Percentiles rank a stretch among this genome's conserved stretches.
Conservation (phyloP, 92 coral and sea anemone species). For the Metridium senile region DNA sequence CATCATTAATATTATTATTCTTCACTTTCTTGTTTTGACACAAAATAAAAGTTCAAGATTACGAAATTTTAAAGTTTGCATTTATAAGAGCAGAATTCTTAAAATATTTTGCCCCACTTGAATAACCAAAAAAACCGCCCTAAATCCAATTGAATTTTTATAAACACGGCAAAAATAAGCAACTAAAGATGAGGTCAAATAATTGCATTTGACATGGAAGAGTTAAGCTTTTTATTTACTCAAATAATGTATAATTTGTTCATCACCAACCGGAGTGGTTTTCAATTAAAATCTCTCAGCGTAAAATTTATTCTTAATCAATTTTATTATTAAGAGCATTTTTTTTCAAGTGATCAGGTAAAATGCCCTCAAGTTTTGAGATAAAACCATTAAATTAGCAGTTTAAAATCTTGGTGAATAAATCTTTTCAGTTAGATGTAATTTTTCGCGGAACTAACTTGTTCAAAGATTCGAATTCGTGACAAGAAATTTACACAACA, state of each 20-base stretch:
- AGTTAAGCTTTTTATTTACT: slow-evolving; percentile 18
- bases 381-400: not conserved
- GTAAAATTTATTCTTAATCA: slow-evolving; percentile 4
- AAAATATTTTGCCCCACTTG: slow-evolving; percentile 1
- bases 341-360: not conserved
- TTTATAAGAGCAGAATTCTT: too few species aligned
- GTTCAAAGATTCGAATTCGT: not conserved
- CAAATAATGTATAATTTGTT: not conserved
- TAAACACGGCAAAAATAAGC: not conserved
- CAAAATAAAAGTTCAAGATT: too few species aligned
- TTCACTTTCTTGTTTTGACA: too few species aligned
- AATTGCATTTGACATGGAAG: not conserved
- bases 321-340: not conserved
- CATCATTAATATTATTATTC: too few species aligned
- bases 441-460: not conserved
- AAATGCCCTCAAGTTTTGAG: not conserved
- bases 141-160: not conserved
- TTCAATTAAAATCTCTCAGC: not conserved
- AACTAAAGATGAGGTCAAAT: slow-evolving; percentile 2
- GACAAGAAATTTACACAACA: not conserved
- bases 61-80: too few species aligned
- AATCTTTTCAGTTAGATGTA: not conserved
- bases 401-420: not conserved
- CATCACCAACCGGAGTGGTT: not conserved
- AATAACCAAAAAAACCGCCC: not conserved